A percentile compares a stretch with the other conserved stretches of the same genome.
Conservation (phyloP, 2,888 invertebrate genomes). For the Ethmia dodecea region DNA sequence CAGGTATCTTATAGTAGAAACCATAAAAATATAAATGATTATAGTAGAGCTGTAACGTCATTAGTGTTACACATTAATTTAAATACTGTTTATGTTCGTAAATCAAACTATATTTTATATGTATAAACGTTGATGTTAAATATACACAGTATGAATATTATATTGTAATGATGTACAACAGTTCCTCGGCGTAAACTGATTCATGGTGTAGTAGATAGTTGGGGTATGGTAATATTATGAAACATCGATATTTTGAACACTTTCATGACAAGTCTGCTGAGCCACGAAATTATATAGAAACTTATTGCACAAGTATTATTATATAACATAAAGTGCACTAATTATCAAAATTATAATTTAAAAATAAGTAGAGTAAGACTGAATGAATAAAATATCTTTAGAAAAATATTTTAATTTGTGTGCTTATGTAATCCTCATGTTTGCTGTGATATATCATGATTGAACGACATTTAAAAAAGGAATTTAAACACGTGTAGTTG, state of each 20-base stretch:
- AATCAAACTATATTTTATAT: constrained; percentile 42
- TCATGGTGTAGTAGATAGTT: constrained; percentile 42
- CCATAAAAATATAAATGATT: constrained; percentile 34
- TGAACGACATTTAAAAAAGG: constrained; percentile 26
- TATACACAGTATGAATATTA: constrained; percentile 32
- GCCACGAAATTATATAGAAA: constrained; percentile 34
- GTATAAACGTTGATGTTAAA: constrained; percentile 62
- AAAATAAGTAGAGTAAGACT: constrained; percentile 62
- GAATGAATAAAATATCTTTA: constrained; percentile 51
- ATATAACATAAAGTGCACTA: constrained; percentile 62
- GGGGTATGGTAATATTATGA: not conserved
- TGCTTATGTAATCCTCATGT: constrained; percentile 54
- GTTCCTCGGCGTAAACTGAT: constrained; percentile 50
- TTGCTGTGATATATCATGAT: constrained; percentile 55
- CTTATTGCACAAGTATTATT: constrained; percentile 57
- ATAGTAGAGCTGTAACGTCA: constrained; percentile 36
- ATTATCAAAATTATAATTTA: constrained; percentile 49
- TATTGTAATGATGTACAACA: constrained; percentile 48
- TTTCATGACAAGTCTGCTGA: constrained; percentile 29
- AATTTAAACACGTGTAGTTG: constrained; percentile 1
- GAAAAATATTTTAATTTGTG: constrained; percentile 28
- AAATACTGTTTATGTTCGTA: constrained; percentile 36
- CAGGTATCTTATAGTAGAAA: constrained; percentile 50
- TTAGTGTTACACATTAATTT: constrained; percentile 31
- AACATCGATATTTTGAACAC: not conserved